Evolutionary conservation across 1,140 invertebrate genomes (phyloP).

Genomic region (Cylas formicarius): DNA sequence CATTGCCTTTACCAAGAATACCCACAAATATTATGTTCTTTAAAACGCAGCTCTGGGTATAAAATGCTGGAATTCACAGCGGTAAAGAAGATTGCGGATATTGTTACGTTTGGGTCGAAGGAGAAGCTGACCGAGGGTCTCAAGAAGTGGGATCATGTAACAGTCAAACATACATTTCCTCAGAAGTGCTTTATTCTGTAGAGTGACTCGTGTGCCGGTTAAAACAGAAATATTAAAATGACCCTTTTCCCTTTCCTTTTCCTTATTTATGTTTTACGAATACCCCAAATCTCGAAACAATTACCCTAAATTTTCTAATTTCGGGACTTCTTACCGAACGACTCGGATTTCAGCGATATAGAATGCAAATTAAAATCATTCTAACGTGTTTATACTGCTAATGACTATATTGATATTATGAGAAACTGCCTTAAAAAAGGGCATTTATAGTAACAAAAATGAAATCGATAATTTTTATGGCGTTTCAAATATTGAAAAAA

Average conservation of each 20-base stretch:
- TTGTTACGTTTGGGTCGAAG: conserved; percentile 13
- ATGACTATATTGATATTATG: neutral
- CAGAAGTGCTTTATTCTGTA: neutral
- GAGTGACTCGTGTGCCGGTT: conserved; percentile 7
- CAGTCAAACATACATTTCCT: conserved; percentile 1
- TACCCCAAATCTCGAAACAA: neutral
- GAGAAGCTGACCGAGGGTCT: conserved; percentile 8
- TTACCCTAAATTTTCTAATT: neutral
- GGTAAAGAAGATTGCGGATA: conserved; percentile 9
- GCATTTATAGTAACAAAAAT: conserved; percentile 1
- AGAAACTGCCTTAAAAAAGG: conserved; percentile 1
- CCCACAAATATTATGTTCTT: conserved; percentile 15
- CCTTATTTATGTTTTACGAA: neutral
- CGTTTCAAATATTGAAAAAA: too few relatives aligned
- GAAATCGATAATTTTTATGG: too few relatives aligned
- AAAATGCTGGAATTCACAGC: conserved; percentile 15
- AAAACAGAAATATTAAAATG: conserved; percentile 12
- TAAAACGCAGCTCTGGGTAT: conserved; percentile 18
- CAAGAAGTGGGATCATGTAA: conserved; percentile 13
- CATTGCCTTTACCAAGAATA: conserved; percentile 14
- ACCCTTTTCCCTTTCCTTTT: conserved; percentile 3
- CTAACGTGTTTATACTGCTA: neutral
- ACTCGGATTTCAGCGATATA: neutral
- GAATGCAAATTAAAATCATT: neutral
- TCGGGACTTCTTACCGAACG: conserved; percentile 2